Conservation (phyloP, 2,888 invertebrate genomes). For the Oxycera nigricornis region DNA sequence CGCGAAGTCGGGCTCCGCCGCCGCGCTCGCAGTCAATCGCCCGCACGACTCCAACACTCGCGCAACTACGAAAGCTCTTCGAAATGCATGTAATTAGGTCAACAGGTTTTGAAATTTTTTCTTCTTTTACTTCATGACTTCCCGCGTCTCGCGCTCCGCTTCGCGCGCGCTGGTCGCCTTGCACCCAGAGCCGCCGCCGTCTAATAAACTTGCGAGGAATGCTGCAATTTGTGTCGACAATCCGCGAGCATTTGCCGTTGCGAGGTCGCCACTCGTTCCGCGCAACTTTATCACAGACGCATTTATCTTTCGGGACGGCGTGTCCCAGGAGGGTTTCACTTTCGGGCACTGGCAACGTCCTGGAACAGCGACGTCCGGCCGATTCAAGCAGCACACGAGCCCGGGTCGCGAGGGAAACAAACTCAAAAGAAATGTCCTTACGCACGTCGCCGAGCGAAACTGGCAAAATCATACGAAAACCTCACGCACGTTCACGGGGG, state of each 20-base stretch:
- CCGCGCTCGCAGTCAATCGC: constrained; percentile 1
- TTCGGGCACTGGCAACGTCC: neutral
- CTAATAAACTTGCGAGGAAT: neutral
- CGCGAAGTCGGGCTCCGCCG: neutral
- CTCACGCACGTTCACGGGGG: constrained; percentile 17
- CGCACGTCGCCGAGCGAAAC: neutral
- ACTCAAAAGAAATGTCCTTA: constrained; percentile 5
- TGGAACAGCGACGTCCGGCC: neutral
- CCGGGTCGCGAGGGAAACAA: neutral
- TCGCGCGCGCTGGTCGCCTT: constrained; percentile 10
- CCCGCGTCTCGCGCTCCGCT: constrained; percentile 14
- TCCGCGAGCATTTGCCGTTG: neutral
- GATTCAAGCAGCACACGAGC: neutral
- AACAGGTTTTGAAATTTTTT: constrained; percentile 59
- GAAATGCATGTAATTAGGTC: constrained; percentile 60
- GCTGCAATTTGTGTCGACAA: constrained; percentile 30
- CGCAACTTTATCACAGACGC: constrained; percentile 25
- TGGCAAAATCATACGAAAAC: constrained; percentile 36
- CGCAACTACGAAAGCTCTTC: constrained; percentile 40
- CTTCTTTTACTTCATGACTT: constrained; percentile 34
- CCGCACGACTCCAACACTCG: constrained; percentile 33
- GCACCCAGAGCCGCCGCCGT: neutral
- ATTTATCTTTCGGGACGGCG: neutral
- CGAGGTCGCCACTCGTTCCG: neutral
- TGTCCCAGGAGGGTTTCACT: neutral